Base-by-base conservation (phyloP, 2,113 vertebrate genomes). In the Labeo rohita region DNA sequence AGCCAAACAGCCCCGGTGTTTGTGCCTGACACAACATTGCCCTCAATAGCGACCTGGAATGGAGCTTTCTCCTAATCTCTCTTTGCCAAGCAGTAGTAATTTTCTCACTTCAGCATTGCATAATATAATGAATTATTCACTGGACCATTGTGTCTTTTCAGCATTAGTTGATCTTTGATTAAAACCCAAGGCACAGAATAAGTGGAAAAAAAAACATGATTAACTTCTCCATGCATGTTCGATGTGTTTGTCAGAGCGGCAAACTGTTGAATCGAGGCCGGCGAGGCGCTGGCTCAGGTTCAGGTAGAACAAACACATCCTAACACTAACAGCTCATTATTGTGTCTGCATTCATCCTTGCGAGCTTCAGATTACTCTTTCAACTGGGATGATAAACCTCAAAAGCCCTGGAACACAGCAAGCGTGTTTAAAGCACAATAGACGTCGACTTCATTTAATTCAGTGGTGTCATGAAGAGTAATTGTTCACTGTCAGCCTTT, bases 321-420 rank as follows among this genome's bases (percentile, higher is more conserved):
- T 23, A 10, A 80, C 63, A 36, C 80, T 70, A 36, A 63, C 8
- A 82, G 16, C 80, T 70, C 49, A 82, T 70, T 70, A 54, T n/a
- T 39, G 47, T 82, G 63, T 12, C 28, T 52, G 63, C 21, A 28
- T 61, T 80, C 34, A 59, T 79, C 52, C 52, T 21, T n/a, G 36
- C 23, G 36, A 66, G 79, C n/a, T 66, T 81, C 61, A 81, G n/a
- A 81, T 81, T 9, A 81, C 61, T 28, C 43, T 49, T 66, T 81
- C 13, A 81, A 63, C 36, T 23, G 39, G 36, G 18, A 65, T 47
- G 13, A 81, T 66, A 50, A 66, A 81, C 61, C 61, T 63, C 36
- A 65, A 63, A 65, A 39, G n/a, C 18, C 56, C 8, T n/a, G 34
- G 7, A 49, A 50, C 45, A 66, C 23, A 81, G 43, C 56, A n/a